Conservation (phyloP, 2,888 invertebrate genomes). For the Siphlonurus alternatus region DNA sequence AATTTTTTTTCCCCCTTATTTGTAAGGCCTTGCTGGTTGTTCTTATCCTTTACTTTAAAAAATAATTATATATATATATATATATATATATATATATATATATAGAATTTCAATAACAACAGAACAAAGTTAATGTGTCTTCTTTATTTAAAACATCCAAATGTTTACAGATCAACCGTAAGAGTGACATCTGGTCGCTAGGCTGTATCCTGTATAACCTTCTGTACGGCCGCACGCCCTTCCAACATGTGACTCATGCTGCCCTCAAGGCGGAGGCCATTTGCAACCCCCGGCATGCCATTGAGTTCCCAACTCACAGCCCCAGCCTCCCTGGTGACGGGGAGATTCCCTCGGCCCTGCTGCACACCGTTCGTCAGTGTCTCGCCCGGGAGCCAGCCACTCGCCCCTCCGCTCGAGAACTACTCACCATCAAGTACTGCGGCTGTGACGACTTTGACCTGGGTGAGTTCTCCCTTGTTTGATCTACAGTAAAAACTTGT, state of each 20-base stretch:
- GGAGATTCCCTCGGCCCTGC: slow-evolving; percentile 38
- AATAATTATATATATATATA: no score
- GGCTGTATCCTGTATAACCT: slow-evolving; percentile 92
- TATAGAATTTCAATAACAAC: no score
- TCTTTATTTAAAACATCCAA: not conserved
- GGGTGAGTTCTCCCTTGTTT: not conserved
- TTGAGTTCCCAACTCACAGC: slow-evolving; percentile 43
- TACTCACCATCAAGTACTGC: slow-evolving; percentile 29
- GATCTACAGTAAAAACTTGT: no score
- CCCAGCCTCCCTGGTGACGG: slow-evolving; percentile 20
- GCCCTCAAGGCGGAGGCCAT: slow-evolving; percentile 64
- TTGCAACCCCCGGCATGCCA: slow-evolving; percentile 49
- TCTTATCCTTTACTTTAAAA: no score
- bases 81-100: no score
- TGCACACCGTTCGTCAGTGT: slow-evolving; percentile 51
- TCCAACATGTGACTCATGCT: slow-evolving; percentile 57
- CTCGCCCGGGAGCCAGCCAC: slow-evolving; percentile 51
- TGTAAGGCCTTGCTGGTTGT: no score
- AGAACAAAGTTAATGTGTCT: not conserved
- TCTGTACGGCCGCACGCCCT: slow-evolving; percentile 81
- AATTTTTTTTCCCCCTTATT: no score
- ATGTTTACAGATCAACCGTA: slow-evolving; percentile 54
- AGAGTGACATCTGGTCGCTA: slow-evolving; percentile 94
- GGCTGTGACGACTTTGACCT: not conserved
- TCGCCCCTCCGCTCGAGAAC: slow-evolving; percentile 56